phyloP scores from a whole-genome alignment of 2,113 vertebrate genomes.

The Pluvianellus socialis region DNA sequence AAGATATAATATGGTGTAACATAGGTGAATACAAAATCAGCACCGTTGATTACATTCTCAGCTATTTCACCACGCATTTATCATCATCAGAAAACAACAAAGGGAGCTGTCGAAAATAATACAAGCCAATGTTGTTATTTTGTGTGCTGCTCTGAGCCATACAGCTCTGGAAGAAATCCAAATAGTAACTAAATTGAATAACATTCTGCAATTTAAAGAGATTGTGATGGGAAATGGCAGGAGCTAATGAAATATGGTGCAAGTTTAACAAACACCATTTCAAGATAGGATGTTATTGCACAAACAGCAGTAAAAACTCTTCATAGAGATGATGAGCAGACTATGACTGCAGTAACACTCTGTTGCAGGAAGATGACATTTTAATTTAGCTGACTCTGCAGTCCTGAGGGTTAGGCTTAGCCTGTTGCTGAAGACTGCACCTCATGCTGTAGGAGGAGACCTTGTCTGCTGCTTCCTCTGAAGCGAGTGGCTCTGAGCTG shows the following conservation, averaged over 20 bases:
- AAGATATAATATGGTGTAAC: conserved; percentile 36
- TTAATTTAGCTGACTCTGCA: conserved; percentile 43
- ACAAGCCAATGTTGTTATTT: conserved; percentile 62
- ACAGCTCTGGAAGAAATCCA: conserved; percentile 74
- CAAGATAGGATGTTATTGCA: conserved; percentile 66
- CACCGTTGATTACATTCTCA: conserved; percentile 54
- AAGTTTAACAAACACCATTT: conserved; percentile 68
- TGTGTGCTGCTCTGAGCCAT: conserved; percentile 47
- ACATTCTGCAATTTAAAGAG: conserved; percentile 66
- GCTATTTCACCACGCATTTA: conserved; percentile 40
- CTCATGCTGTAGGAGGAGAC: not conserved
- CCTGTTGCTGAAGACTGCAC: not conserved
- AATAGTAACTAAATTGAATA: conserved; percentile 69
- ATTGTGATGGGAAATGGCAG: conserved; percentile 60
- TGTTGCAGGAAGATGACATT: conserved; percentile 25
- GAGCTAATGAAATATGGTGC: conserved; percentile 67
- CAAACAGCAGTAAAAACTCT: conserved; percentile 61
- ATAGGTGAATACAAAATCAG: conserved; percentile 51
- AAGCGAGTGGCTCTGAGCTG: not conserved
- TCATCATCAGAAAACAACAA: conserved; percentile 67
- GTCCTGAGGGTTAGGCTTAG: not conserved
- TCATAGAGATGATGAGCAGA: conserved; percentile 52
- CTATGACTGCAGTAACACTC: not conserved
- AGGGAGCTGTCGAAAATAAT: conserved; percentile 44
- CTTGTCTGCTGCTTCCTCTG: not conserved